phyloP scores from a whole-genome alignment of 2,888 invertebrate species.

The Melitaea athalia region DNA sequence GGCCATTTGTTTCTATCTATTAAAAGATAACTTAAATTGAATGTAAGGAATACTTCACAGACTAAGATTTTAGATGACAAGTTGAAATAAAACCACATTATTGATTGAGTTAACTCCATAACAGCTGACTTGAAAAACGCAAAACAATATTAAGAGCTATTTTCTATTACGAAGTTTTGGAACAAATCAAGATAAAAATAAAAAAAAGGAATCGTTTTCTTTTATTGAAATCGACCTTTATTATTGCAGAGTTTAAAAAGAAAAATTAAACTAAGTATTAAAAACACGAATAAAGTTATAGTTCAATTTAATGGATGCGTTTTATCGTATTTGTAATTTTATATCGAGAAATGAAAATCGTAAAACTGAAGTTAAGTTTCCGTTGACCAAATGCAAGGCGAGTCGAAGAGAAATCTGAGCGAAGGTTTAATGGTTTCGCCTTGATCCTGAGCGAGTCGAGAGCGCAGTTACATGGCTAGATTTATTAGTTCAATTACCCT shows the following conservation, averaged over 20 bases:
- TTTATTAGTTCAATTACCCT: conserved; percentile 81
- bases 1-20: conserved; percentile 2
- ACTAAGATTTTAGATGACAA: background rate
- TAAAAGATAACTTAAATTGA: background rate
- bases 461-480: conserved; percentile 71
- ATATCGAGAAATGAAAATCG: conserved; percentile 6
- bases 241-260: background rate
- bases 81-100: conserved; percentile 12
- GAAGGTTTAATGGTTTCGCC: conserved; percentile 71
- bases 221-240: background rate
- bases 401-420: conserved; percentile 50
- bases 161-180: background rate
- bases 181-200: background rate
- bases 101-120: background rate
- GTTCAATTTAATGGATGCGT: background rate
- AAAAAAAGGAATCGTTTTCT: background rate
- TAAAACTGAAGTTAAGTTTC: conserved; percentile 14
- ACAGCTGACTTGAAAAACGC: background rate
- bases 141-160: background rate
- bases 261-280: conserved; percentile 2
- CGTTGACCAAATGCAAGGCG: conserved; percentile 54
- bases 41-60: background rate
- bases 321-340: background rate
- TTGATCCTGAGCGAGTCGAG: conserved; percentile 67
- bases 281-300: too few relatives aligned